Conservation (phyloP, 2,113 vertebrate species). For the Sinosuthora webbiana region DNA sequence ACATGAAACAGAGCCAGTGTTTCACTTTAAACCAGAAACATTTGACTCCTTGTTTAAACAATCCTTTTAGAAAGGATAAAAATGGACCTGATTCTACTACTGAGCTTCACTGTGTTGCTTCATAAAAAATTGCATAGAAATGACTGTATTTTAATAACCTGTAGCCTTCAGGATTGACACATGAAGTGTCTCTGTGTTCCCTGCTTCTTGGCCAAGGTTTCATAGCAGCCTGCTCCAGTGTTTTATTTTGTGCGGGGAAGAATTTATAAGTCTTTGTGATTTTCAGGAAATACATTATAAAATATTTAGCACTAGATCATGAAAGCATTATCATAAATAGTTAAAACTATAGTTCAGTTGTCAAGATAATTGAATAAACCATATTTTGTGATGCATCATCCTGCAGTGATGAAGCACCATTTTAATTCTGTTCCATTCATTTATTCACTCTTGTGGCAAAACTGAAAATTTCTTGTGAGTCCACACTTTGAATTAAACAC, state of each 20-base stretch:
- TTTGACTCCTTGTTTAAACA: neutral
- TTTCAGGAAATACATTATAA: conserved; percentile 10
- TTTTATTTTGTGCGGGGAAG: neutral
- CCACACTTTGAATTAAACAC: neutral
- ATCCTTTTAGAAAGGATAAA: neutral
- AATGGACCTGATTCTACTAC: neutral
- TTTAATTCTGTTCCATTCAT: neutral
- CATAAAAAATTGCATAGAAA: neutral
- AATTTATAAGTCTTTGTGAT: neutral
- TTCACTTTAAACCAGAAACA: neutral
- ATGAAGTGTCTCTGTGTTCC: neutral
- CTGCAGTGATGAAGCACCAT: neutral
- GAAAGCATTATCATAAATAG: neutral
- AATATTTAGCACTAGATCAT: conserved; percentile 2
- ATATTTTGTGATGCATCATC: neutral
- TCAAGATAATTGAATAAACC: neutral
- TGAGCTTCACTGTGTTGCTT: neutral
- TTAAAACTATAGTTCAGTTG: neutral
- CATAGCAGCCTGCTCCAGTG: neutral
- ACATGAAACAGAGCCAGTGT: neutral
- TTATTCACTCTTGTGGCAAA: neutral
- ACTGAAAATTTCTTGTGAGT: neutral
- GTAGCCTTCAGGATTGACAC: neutral
- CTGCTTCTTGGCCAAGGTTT: neutral
- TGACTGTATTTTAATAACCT: neutral